Conservation (phyloP, 35 echinoderm and acorn worm genomes). For the Diadema setosum region DNA sequence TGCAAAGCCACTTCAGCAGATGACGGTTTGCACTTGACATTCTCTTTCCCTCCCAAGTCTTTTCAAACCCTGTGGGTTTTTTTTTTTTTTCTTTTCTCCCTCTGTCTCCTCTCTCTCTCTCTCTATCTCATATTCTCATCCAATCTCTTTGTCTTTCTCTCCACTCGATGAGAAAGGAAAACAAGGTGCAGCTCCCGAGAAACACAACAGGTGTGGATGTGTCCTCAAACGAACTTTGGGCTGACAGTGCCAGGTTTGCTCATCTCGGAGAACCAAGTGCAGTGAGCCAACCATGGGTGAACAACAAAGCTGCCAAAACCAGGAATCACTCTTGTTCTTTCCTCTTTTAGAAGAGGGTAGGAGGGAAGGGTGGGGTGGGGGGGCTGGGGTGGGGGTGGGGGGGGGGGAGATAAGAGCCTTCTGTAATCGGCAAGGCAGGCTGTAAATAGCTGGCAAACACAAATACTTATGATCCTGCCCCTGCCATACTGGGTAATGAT, state of each 20-base stretch:
- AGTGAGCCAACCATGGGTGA: too few species aligned
- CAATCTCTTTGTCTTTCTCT: not conserved
- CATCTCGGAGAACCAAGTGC: too few species aligned
- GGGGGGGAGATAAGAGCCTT: too few species aligned
- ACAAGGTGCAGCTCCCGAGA: not conserved
- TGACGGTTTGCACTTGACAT: not conserved
- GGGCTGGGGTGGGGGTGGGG: too few species aligned
- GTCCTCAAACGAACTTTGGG: not conserved
- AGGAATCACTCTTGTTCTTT: too few species aligned
- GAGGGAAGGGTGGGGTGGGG: too few species aligned
- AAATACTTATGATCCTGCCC: not conserved
- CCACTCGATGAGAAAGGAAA: not conserved
- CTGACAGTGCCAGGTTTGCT: too few species aligned
- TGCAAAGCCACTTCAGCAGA: not conserved
- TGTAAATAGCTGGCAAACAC: not conserved
- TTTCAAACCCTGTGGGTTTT: too few species aligned
- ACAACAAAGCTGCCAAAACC: too few species aligned
- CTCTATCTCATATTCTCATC: not conserved
- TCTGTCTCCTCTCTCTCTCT: not conserved
- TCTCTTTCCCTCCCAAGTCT: not conserved
- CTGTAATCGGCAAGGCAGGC: too few species aligned
- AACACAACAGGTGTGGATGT: constrained; percentile 3
- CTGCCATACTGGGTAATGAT: not conserved
- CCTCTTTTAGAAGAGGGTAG: too few species aligned
- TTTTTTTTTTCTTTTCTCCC: not conserved